phyloP scores from a whole-genome alignment of 2,113 vertebrate genomes.

The Coptodon bakossiorum region DNA sequence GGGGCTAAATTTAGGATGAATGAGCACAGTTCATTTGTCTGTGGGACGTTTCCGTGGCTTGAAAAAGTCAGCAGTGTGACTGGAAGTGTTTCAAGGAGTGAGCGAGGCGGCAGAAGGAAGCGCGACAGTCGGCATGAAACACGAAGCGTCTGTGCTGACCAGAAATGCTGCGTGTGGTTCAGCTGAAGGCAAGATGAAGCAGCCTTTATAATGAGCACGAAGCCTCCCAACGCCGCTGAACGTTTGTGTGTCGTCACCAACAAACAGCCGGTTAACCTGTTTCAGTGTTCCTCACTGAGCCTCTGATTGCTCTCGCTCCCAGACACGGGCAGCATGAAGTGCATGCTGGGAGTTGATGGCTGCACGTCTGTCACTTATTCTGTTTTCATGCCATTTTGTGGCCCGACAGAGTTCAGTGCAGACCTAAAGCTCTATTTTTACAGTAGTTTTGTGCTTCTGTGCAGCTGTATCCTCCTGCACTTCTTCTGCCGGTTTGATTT shows the following conservation, averaged over 20 bases:
- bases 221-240: neutral
- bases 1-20: constrained; percentile 56
- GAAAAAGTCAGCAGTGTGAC: neutral
- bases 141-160: neutral
- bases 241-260: neutral
- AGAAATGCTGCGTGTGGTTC: fast-evolving
- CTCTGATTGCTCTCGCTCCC: neutral
- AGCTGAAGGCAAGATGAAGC: neutral
- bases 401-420: neutral
- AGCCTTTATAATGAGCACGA: neutral
- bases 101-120: neutral
- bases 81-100: neutral
- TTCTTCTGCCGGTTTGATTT: neutral
- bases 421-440: neutral
- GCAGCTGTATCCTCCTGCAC: neutral
- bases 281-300: neutral
- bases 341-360: neutral
- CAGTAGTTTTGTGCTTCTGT: neutral
- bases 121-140: fast-evolving
- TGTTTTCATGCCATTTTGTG: neutral
- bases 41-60: constrained; percentile 8
- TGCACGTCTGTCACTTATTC: neutral
- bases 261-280: fast-evolving
- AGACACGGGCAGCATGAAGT: neutral
- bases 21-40: constrained; percentile 27